Evolutionary conservation across 2,888 invertebrate genomes (phyloP).

Genomic region (Sussaba pulchella): DNA sequence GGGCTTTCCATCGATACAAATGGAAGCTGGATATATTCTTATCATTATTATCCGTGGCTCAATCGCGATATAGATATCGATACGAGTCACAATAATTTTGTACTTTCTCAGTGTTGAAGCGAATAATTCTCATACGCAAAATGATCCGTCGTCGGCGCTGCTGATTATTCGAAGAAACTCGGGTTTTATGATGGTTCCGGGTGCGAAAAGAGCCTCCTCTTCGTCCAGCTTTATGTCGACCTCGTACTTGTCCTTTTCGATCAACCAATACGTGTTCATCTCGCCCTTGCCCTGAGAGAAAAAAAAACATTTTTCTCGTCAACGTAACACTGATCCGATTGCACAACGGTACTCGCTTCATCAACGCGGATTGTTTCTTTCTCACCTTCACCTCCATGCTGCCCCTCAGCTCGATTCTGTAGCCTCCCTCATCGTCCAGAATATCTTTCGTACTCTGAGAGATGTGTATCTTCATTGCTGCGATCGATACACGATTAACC

Average conservation of each 20-base stretch:
- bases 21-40: too few species aligned
- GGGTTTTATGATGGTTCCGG: slow-evolving; percentile 51
- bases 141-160: slow-evolving; percentile 36
- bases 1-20: too few species aligned
- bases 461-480: slow-evolving; percentile 94
- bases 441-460: slow-evolving; percentile 92
- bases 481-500: slow-evolving; percentile 66
- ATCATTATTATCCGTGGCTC: too few species aligned
- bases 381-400: slow-evolving; percentile 93
- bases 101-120: slow-evolving; percentile 32
- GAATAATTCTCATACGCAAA: slow-evolving; percentile 17
- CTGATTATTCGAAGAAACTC: slow-evolving; percentile 59
- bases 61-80: background rate
- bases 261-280: slow-evolving; percentile 94
- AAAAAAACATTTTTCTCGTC: background rate
- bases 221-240: slow-evolving; percentile 40
- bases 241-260: slow-evolving; percentile 50
- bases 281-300: slow-evolving; percentile 92
- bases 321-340: background rate
- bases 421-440: slow-evolving; percentile 92
- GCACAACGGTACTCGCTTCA: background rate
- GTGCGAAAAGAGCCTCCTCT: slow-evolving; percentile 21
- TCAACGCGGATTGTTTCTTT: background rate
- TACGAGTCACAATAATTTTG: slow-evolving; percentile 19
- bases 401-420: slow-evolving; percentile 91